Evolutionary conservation across 2,113 vertebrate species (phyloP).

Genomic region (Brachionichthys hirsutus): DNA sequence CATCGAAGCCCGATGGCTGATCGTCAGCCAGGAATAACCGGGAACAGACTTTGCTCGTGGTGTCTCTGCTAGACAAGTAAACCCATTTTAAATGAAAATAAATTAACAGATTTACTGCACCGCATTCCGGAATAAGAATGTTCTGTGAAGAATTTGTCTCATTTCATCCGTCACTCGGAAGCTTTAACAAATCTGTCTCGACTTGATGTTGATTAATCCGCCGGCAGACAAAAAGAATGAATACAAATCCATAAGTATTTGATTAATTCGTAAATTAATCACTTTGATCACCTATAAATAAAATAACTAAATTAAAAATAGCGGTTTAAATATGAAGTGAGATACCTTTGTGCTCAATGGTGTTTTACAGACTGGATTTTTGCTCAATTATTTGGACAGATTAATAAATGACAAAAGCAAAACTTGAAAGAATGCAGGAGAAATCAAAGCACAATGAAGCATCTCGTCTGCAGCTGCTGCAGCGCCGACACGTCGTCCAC

Average conservation of each 20-base stretch:
- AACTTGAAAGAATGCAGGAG: not conserved
- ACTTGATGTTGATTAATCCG: too few relatives aligned
- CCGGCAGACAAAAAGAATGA: too few relatives aligned
- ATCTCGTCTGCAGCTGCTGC: constrained; percentile 12
- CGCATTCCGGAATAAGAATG: not conserved
- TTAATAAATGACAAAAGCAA: too few relatives aligned
- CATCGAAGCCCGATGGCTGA: constrained; percentile 38
- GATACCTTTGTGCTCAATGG: too few relatives aligned
- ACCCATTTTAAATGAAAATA: not conserved
- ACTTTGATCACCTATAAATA: too few relatives aligned
- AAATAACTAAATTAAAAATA: too few relatives aligned
- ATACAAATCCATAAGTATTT: too few relatives aligned
- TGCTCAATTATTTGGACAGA: too few relatives aligned
- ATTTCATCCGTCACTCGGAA: not conserved
- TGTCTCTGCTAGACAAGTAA: constrained; percentile 14
- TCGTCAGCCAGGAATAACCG: constrained; percentile 54
- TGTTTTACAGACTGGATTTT: too few relatives aligned
- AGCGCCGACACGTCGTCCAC: constrained; percentile 30
- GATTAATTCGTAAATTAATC: too few relatives aligned
- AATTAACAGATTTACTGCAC: not conserved
- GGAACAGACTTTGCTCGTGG: constrained; percentile 18
- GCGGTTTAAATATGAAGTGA: too few relatives aligned
- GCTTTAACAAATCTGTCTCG: not conserved
- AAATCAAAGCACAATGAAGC: constrained; percentile 6
- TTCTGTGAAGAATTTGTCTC: too few relatives aligned